These are phyloP conservation scores for Narcine bancroftii DNA, from an alignment of 2,113 vertebrate species.

Conservation along the genomic window DNA sequence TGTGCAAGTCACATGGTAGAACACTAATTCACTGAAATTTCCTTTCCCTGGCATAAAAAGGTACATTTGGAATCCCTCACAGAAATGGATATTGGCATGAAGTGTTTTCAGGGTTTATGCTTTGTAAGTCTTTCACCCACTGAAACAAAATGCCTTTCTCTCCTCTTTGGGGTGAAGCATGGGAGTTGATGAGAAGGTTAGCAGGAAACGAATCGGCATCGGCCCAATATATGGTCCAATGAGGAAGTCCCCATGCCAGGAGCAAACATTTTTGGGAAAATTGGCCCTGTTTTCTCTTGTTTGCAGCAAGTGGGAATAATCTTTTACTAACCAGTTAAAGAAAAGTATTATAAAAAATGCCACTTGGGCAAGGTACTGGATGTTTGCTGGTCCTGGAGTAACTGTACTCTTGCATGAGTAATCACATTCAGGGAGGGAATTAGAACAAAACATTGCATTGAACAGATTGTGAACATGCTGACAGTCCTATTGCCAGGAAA, in stretches of 20 bases:
- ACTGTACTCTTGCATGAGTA: background rate
- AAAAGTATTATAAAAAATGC: background rate
- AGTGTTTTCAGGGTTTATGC: background rate
- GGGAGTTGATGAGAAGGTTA: background rate
- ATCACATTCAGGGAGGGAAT: background rate
- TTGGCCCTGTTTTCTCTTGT: background rate
- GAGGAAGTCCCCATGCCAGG: background rate
- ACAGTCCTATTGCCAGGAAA: background rate
- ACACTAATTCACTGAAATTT: no score
- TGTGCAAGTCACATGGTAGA: no score
- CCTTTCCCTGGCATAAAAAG: no score
- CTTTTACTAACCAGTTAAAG: conserved; percentile 17
- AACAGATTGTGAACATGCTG: background rate
- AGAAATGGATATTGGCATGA: no score
- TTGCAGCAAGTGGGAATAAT: conserved; percentile 20
- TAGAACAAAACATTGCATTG: conserved; percentile 15
- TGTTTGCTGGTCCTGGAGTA: background rate
- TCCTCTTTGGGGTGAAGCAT: no score
- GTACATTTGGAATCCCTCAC: no score
- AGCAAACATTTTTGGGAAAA: conserved; percentile 25
- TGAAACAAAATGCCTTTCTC: background rate
- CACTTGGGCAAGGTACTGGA: conserved; percentile 1
- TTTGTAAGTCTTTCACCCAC: background rate
- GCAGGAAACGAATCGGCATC: background rate
- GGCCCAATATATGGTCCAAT: background rate